Conservation (phyloP, 2,888 invertebrate genomes). For the Diaphora mendica region DNA sequence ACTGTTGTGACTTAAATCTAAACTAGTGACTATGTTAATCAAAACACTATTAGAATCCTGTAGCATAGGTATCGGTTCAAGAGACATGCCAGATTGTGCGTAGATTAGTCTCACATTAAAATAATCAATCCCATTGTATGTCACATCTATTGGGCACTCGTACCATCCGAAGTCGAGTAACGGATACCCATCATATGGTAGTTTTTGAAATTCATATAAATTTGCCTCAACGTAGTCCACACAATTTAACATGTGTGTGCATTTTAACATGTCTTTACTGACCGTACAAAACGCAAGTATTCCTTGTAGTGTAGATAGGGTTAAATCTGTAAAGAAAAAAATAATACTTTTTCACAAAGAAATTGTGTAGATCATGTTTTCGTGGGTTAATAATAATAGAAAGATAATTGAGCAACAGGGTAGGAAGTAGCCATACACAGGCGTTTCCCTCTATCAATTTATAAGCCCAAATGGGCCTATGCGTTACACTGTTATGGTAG, state of each 20-base stretch:
- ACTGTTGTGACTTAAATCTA: conserved; percentile 60
- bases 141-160: not conserved
- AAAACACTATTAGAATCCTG: fast-evolving
- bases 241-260: not conserved
- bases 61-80: not conserved
- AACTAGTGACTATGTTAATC: conserved; percentile 13
- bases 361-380: too few species aligned
- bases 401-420: too few species aligned
- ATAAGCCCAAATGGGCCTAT: too few species aligned
- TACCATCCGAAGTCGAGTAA: too few species aligned
- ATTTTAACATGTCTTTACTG: not conserved
- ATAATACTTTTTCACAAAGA: too few species aligned
- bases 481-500: too few species aligned
- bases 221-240: too few species aligned
- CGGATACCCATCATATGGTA: too few species aligned
- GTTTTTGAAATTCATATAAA: too few species aligned
- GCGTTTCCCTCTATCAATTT: too few species aligned
- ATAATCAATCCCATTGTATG: not conserved
- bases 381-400: too few species aligned
- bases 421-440: too few species aligned
- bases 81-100: not conserved
- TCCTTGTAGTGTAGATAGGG: not conserved
- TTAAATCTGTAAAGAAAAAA: conserved; percentile 3
- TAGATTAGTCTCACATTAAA: not conserved
- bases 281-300: not conserved